Conservation (phyloP, 2,113 vertebrate genomes). For the Eubucco bourcierii region DNA sequence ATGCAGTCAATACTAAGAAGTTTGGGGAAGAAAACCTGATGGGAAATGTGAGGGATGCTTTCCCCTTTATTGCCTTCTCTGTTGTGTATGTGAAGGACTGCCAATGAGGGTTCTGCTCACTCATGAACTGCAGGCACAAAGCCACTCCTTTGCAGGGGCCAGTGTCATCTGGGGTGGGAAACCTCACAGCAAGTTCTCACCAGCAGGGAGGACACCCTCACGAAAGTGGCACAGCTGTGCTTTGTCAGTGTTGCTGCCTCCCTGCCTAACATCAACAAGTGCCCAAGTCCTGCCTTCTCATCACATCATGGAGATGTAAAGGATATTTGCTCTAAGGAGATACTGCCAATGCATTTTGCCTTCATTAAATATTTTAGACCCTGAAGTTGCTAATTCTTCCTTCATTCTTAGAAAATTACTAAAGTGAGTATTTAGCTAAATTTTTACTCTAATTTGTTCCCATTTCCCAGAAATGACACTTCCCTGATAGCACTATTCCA, state of each 20-base stretch:
- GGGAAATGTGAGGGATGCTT: not conserved
- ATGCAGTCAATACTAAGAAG: not conserved
- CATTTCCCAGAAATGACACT: not conserved
- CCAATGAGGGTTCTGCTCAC: not conserved
- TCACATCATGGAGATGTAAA: not conserved
- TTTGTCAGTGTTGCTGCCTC: not conserved
- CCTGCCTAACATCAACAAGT: not conserved
- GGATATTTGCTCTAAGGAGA: not conserved
- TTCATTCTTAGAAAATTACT: not conserved
- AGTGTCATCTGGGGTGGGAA: not conserved
- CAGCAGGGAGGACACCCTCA: not conserved
- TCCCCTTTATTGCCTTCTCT: not conserved
- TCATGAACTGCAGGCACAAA: accelerated
- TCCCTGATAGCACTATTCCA: not conserved
- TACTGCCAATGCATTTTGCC: not conserved
- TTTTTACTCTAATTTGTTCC: not conserved
- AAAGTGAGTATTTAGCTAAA: not conserved
- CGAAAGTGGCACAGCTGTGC: not conserved
- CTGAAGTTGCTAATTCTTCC: not conserved
- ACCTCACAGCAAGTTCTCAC: not conserved
- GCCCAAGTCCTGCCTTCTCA: not conserved
- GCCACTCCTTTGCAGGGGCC: not conserved
- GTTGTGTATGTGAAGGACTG: not conserved
- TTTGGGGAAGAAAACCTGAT: not conserved
- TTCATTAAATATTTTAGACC: not conserved